phyloP scores from a whole-genome alignment of 2,113 vertebrate species.

The Symphodus melops region DNA sequence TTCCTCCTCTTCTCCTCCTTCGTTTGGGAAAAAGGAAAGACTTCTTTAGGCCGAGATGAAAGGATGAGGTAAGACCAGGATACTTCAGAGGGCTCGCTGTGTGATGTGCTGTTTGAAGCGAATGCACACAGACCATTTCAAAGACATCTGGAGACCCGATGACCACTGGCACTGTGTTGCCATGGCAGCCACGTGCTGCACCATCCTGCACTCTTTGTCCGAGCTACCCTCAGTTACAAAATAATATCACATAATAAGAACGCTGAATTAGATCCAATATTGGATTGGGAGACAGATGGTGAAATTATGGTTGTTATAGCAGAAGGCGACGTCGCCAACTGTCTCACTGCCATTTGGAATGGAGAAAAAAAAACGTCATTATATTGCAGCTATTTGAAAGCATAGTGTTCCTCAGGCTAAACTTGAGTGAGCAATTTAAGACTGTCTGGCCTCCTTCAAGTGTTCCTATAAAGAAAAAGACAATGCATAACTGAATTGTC shows the following conservation, averaged over 20 bases:
- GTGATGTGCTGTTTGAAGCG: constrained; percentile 77
- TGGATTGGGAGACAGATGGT: constrained; percentile 15
- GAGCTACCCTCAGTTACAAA: constrained; percentile 29
- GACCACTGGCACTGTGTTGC: constrained; percentile 67
- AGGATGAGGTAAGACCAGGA: constrained; percentile 66
- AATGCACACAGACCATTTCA: constrained; percentile 71
- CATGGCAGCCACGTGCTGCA: constrained; percentile 69
- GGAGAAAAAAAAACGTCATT: background rate
- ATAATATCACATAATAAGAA: constrained; percentile 28
- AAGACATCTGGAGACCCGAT: constrained; percentile 74
- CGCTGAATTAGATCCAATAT: constrained; percentile 18
- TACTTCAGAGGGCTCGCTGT: constrained; percentile 62
- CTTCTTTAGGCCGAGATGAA: constrained; percentile 71
- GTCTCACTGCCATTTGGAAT: background rate
- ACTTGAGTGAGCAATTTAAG: background rate
- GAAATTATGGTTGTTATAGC: constrained; percentile 21
- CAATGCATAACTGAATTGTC: background rate
- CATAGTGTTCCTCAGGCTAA: background rate
- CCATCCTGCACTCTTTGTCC: constrained; percentile 40
- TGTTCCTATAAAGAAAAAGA: background rate
- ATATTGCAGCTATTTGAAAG: background rate
- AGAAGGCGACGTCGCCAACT: background rate
- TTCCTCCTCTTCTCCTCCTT: constrained; percentile 34
- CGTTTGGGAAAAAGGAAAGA: constrained; percentile 37
- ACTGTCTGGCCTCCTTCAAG: no score